Percentiles rank a stretch among this genome's conserved stretches.
phyloP scores from a whole-genome alignment of 2,888 invertebrate genomes.

The Pocota personata region DNA sequence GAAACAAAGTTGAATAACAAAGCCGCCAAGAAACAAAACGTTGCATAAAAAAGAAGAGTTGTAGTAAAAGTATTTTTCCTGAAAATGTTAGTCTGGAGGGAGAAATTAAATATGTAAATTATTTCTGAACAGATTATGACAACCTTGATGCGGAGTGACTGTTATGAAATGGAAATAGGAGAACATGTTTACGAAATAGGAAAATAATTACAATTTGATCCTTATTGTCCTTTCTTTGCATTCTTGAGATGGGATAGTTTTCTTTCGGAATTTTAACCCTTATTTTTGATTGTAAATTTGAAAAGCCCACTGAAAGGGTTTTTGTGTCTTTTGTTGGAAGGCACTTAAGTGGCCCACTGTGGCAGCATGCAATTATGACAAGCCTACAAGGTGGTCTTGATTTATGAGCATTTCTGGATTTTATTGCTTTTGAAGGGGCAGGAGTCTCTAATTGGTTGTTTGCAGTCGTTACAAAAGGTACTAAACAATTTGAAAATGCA shows the following conservation, averaged over 20 bases:
- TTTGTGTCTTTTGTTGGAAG: slow-evolving; percentile 19
- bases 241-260: slow-evolving; percentile 48
- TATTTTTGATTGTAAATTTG: slow-evolving; percentile 5
- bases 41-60: neutral
- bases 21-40: slow-evolving; percentile 60
- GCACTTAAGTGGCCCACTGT: slow-evolving; percentile 62
- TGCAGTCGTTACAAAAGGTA: neutral
- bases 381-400: slow-evolving; percentile 43
- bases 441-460: neutral
- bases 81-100: slow-evolving; percentile 33
- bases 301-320: neutral
- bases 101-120: slow-evolving; percentile 72
- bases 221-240: slow-evolving; percentile 53
- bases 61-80: slow-evolving; percentile 27
- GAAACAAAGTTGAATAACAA: slow-evolving; percentile 11
- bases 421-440: slow-evolving; percentile 1
- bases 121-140: slow-evolving; percentile 68
- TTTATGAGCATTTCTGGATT: slow-evolving; percentile 47
- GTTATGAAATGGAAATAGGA: slow-evolving; percentile 61
- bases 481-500: too few species aligned
- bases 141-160: slow-evolving; percentile 67
- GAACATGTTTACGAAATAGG: slow-evolving; percentile 72
- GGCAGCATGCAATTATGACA: slow-evolving; percentile 66
- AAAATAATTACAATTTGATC: slow-evolving; percentile 74
- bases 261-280: slow-evolving; percentile 31